Percentiles rank a stretch among this genome's conserved stretches.
These are phyloP conservation scores for Euschistus heros DNA, from an alignment of 1,140 invertebrate species.

Conservation along the genomic window DNA sequence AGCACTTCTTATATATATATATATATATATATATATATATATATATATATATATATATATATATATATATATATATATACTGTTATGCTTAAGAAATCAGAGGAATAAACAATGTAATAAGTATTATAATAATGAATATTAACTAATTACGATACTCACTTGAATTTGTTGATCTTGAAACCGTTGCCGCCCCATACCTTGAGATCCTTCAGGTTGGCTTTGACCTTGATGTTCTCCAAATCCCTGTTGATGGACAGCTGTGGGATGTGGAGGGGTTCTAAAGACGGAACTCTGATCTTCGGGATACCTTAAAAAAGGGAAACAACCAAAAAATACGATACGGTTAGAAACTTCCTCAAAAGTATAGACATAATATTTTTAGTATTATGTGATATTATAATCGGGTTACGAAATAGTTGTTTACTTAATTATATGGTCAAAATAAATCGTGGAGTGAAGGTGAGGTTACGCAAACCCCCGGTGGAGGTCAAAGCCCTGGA, in stretches of 20 bases:
- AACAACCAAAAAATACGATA: not conserved
- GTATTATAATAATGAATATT: constrained; percentile 29
- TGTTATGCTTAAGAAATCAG: no score
- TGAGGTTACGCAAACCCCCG: no score
- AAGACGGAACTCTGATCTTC: constrained; percentile 47
- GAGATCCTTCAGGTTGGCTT: constrained; percentile 52
- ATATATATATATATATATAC: no score
- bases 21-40: constrained; percentile 1
- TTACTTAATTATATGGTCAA: no score
- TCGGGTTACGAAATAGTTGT: no score
- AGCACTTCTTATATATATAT: no score
- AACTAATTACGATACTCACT: constrained; percentile 37
- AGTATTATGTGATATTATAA: no score
- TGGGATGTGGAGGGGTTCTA: constrained; percentile 52
- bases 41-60: not conserved
- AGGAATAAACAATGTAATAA: no score
- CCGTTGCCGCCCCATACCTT: constrained; percentile 47
- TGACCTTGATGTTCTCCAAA: constrained; percentile 50
- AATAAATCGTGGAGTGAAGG: no score
- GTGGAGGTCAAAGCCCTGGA: no score
- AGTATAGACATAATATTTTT: no score
- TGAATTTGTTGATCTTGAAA: constrained; percentile 50
- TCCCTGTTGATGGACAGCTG: constrained; percentile 50
- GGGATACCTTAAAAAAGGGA: constrained; percentile 41
- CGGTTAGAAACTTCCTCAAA: no score